Base-by-base conservation (phyloP, 2,888 invertebrate species). In the Drosophila tripunctata region DNA sequence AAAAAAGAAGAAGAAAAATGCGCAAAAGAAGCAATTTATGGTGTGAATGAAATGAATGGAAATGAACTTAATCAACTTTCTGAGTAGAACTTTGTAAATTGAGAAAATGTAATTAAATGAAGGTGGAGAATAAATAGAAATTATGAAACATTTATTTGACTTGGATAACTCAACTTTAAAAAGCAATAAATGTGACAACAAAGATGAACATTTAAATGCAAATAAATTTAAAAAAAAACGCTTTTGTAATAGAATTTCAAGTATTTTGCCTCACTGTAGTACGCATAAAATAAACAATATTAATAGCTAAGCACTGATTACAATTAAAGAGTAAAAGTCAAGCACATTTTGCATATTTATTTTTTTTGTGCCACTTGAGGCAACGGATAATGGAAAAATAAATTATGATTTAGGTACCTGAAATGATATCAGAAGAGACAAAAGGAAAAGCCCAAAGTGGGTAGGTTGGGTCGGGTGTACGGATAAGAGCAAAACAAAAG, bases 401-500 rank as follows among this genome's bases (percentile, higher is more conserved):
- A 48, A 66, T 55, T 51, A 47, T 43, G n/a, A 47, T 55, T 33
- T 40, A 30, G 41, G 51, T 58, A 66, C 52, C 48, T 45, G 48
- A 27, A 45, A 52, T 27, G 15, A 41, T 41, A 50, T 36, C 15
- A 41, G n/a, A 10, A 2, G 3, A 4, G 5, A 22, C 40, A 19
- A 19, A 40, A 10, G 40, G 7, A 21, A 19, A 21, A 38, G 1
- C 15, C 2, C 14, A 8, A 14, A 22, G 4, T 4, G 8, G 15
- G 7, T 22, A 12, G 10, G 33, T 3, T 6, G 22, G 2, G 24
- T 3, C 3, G 4, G 1, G 6, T 8, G 8, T 35, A 36, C n/a
- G 2, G 24, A 12, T n/a, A 7, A n/a, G 47, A 4, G 33, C 3
- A 31, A 31, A 67, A 69, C 75, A 62, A 58, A 62, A 67, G 57